Conservation (phyloP, 2,888 invertebrate genomes). For the Galerucella calmariensis region DNA sequence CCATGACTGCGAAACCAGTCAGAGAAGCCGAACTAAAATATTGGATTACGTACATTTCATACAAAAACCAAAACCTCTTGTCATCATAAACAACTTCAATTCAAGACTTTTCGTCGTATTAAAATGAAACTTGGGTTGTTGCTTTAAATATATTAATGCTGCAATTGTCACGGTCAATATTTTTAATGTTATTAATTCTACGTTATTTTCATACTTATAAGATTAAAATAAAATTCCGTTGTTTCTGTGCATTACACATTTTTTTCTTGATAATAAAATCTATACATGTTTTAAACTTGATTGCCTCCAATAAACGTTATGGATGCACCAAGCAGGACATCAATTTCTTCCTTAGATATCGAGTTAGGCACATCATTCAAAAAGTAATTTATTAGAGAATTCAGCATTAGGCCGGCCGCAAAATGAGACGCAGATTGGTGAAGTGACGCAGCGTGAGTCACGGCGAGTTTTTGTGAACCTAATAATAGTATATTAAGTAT, state of each 20-base stretch:
- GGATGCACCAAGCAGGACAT: not conserved
- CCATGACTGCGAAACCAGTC: slow-evolving; percentile 16
- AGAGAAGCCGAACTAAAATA: slow-evolving; percentile 10
- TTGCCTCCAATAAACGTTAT: not conserved
- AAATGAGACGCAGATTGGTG: too few relatives aligned
- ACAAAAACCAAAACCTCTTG: not conserved
- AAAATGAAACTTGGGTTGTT: slow-evolving; percentile 1
- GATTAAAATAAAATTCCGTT: slow-evolving; percentile 1
- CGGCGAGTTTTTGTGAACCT: too few relatives aligned
- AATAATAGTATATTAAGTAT: too few relatives aligned
- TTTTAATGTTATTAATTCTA: not conserved
- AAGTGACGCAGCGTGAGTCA: too few relatives aligned
- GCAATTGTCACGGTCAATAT: slow-evolving; percentile 2
- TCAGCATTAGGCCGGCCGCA: too few relatives aligned
- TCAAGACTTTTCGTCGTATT: slow-evolving; percentile 5
- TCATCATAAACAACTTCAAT: not conserved
- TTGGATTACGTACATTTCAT: slow-evolving; percentile 10
- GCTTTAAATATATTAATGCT: not conserved
- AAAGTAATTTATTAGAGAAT: too few relatives aligned
- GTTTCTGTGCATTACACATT: not conserved
- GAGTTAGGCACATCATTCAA: too few relatives aligned
- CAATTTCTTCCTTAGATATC: too few relatives aligned
- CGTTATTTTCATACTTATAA: slow-evolving; percentile 1
- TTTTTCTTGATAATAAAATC: too few relatives aligned
- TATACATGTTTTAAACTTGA: not conserved